Base-by-base conservation (phyloP, 2,888 invertebrate genomes). In the Ophioninae sp. region DNA sequence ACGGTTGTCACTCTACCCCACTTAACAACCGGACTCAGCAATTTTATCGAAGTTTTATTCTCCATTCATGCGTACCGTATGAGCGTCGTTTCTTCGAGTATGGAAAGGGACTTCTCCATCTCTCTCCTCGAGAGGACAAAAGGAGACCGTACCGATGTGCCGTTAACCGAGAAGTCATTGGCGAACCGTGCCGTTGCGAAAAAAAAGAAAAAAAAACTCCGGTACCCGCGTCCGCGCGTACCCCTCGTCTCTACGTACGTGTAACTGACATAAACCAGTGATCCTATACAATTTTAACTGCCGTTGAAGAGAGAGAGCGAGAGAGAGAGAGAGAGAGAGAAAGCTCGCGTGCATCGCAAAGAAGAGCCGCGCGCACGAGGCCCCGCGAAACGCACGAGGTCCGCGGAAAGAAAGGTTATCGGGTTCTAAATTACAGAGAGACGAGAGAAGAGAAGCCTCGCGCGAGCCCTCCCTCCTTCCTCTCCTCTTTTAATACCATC, bases 341-440 rank as follows among this genome's bases (percentile, higher is more conserved):
- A 59, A 44, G n/a, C 70, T 79, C 82, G 82, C 79, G 84, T 83
- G 84, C 79, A 79, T 79, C 67, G 82, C 72, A 20, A 23, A 50
- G 72, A 82, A 81, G 64, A 50, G 56, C 68, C 61, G 75, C 37
- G 79, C 81, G 85, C 82, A 81, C 80, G 80, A 84, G 82, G 78
- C 70, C 74, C 82, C 79, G 44, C 44, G 23, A 81, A 85, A 76
- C 78, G 69, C 83, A 69, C 76, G 76, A 69, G 80, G 82, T 85
- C 84, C 79, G 84, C 82, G 82, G 82, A 87, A 84, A 87, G 85
- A 85, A 85, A 86, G 86, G 86, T 86, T 86, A 86, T 86, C 86
- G 84, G 85, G 81, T 84, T 82, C 82, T 85, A 87, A 87, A 87
- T 87, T 87, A 86, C 83, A 87, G 79, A 70, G 81, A 81, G 84